These are phyloP conservation scores for Ennomos fuscantarius DNA, from an alignment of 2,888 invertebrate species.

Conservation along the genomic window DNA sequence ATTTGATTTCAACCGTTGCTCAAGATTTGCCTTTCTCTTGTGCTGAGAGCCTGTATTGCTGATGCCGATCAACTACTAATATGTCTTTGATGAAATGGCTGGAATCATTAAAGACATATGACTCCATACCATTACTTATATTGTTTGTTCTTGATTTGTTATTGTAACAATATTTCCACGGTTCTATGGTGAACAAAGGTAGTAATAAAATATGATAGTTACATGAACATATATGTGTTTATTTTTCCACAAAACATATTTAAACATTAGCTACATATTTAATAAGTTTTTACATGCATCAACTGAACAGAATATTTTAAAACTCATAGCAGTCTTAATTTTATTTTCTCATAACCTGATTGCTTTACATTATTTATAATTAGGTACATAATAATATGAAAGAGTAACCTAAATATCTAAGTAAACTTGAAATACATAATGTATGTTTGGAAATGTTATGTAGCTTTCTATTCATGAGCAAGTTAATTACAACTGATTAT, in stretches of 20 bases:
- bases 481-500: too few relatives aligned
- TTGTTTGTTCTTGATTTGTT: constrained; percentile 47
- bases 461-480: too few relatives aligned
- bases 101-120: constrained; percentile 52
- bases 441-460: too few relatives aligned
- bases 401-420: too few relatives aligned
- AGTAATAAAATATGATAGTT: constrained; percentile 44
- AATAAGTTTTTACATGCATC: neutral
- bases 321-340: constrained; percentile 8
- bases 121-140: constrained; percentile 16
- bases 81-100: constrained; percentile 60
- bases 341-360: neutral
- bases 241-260: constrained; percentile 33
- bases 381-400: too few relatives aligned
- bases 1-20: too few relatives aligned
- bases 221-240: constrained; percentile 47
- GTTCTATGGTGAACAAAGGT: constrained; percentile 56
- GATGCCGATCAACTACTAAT: neutral
- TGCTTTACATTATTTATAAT: too few relatives aligned
- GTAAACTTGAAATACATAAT: too few relatives aligned
- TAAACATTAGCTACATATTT: constrained; percentile 3
- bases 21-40: constrained; percentile 1
- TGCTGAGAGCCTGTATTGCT: neutral
- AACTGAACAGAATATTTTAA: neutral
- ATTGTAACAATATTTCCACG: constrained; percentile 42